Evolutionary conservation across 2,888 invertebrate species (phyloP).

Genomic region (Chloroclystis v-ata): DNA sequence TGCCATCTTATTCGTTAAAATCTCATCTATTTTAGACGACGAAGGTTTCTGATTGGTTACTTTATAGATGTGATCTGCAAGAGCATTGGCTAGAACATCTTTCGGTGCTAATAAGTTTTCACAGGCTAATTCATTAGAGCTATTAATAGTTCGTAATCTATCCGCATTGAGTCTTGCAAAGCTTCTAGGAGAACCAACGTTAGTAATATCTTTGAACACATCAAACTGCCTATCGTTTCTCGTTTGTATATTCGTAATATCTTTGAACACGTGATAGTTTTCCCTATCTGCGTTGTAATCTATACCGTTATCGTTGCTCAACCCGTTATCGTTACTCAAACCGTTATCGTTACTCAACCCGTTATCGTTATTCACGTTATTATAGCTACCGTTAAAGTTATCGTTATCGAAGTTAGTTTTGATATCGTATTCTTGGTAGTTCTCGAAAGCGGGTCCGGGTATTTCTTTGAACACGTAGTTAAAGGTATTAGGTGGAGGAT

Average conservation of each 20-base stretch:
- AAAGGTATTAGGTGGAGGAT: slow-evolving; percentile 55
- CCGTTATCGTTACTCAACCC: slow-evolving; percentile 4
- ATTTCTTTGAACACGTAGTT: slow-evolving; percentile 37
- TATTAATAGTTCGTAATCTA: slow-evolving; percentile 57
- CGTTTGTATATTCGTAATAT: slow-evolving; percentile 6
- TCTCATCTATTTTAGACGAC: slow-evolving; percentile 66
- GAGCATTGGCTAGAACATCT: slow-evolving; percentile 64
- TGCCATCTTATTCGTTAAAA: slow-evolving; percentile 68
- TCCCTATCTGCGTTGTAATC: slow-evolving; percentile 21
- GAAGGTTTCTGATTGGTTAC: slow-evolving; percentile 75
- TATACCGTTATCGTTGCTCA: slow-evolving; percentile 1
- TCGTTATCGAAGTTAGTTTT: slow-evolving; percentile 4
- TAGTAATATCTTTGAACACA: slow-evolving; percentile 56
- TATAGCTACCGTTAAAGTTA: too few species aligned
- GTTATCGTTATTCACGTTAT: slow-evolving; percentile 2
- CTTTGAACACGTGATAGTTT: slow-evolving; percentile 33
- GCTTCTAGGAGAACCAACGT: slow-evolving; percentile 57
- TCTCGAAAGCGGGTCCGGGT: slow-evolving; percentile 16
- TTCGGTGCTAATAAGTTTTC: slow-evolving; percentile 69
- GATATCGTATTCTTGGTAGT: slow-evolving; percentile 2
- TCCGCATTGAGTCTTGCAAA: slow-evolving; percentile 71
- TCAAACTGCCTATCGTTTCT: slow-evolving; percentile 8
- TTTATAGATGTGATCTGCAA: slow-evolving; percentile 73
- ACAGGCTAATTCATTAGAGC: slow-evolving; percentile 52
- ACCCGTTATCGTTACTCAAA: slow-evolving; percentile 2